Evolutionary conservation across 2,113 vertebrate species (phyloP), one percentile per base, ranked within the genome.

Genomic region (Furnarius figulus): DNA sequence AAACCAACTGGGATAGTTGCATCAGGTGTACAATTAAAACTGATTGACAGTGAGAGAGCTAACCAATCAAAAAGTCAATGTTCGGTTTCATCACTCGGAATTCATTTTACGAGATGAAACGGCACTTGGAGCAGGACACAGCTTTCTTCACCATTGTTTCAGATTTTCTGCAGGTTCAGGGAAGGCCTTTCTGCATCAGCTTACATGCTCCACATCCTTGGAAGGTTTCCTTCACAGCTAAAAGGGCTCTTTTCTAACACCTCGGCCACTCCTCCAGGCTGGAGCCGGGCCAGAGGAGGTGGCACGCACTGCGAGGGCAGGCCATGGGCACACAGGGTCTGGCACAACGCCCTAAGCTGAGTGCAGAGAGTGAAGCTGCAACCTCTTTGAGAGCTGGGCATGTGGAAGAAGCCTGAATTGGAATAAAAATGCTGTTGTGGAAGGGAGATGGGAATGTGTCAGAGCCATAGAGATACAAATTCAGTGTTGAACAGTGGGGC

Each of bases 201-300:
- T 95, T 93, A 71, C 2, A 1, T 59, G 86, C 30, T 80, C 62
- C 76, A n/a, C 55, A 89, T 96, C 80, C 82, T 82, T 68, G 77
- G 83, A 89, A 88, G 75, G 46, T 37, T 96, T 96, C 77, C 70
- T 94, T 93, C 76, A 0, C 65, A 13, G 53, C 94, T 83, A 52
- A 75, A 94, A 94, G 90, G 71, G 88, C 46, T 72, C 86, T 96
- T 94, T 28, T 93, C 79, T 92, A 4, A 27, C 0, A 6, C 88
- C 56, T 25, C 18, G 81, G 85, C 83, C 73, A 13, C 92, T 92
- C 86, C 88, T 89, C 22, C 22, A 1, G 2, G 56, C 93, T 95
- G 96, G 85, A 88, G 85, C 46, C 7, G 7, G 5, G 91, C 93
- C 95, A 96, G 85, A 40, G 79, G 89, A 96, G 95, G 93, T 97